These are phyloP conservation scores for Temnothorax ravouxi DNA, from an alignment of 2,888 invertebrate genomes.

Conservation along the genomic window DNA sequence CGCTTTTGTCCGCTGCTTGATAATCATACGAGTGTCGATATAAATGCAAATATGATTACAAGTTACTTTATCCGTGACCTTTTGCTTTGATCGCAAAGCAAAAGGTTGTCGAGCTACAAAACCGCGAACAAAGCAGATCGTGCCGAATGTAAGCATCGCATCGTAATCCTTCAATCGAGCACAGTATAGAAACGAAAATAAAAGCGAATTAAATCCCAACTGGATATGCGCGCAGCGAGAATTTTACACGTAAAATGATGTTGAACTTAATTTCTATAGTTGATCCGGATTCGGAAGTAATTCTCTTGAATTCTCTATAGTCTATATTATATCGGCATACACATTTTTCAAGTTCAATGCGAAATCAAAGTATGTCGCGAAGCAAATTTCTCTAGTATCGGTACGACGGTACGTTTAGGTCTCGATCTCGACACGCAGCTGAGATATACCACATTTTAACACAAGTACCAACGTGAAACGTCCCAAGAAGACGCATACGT, in stretches of 20 bases:
- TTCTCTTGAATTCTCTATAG: not conserved
- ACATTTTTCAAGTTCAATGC: not conserved
- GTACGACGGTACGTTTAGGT: not conserved
- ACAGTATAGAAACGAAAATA: not conserved
- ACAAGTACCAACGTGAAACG: not conserved
- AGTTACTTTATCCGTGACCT: conserved; percentile 34
- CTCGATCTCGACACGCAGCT: not conserved
- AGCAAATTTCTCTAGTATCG: not conserved
- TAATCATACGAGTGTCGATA: conserved; percentile 34
- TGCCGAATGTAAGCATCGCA: not conserved
- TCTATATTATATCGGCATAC: not conserved
- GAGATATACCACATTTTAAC: not conserved
- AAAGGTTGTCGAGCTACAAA: conserved; percentile 27
- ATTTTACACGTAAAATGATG: not conserved
- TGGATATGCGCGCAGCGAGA: not conserved
- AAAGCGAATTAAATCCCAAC: not conserved
- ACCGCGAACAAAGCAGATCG: conserved; percentile 24
- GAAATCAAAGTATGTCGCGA: not conserved
- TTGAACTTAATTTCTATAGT: too few species aligned
- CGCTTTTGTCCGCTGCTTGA: conserved; percentile 51
- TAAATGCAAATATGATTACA: conserved; percentile 16
- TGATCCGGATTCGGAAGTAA: not conserved
- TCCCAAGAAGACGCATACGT: not conserved
- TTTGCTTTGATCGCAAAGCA: conserved; percentile 34
- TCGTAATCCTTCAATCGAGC: not conserved